Evolutionary conservation across 2,113 vertebrate genomes (phyloP).

Genomic region (Motacilla tschutschensis): DNA sequence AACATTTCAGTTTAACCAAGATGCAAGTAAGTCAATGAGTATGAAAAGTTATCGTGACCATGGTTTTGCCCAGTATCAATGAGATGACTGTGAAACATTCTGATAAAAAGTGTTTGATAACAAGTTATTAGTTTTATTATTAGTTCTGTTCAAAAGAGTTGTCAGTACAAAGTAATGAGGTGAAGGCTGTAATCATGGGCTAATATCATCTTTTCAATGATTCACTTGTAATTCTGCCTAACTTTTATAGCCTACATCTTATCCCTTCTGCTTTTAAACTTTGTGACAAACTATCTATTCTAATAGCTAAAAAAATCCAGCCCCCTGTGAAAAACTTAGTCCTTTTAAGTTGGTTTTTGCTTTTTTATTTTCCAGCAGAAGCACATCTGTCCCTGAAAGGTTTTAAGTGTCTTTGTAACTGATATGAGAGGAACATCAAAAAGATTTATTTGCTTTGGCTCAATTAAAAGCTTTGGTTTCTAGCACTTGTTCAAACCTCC

Average conservation of each 20-base stretch:
- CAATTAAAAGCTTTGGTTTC: slow-evolving; percentile 13
- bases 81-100: background rate
- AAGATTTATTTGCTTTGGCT: slow-evolving; percentile 47
- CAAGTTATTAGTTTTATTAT: background rate
- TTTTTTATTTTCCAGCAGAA: slow-evolving; percentile 23
- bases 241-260: background rate
- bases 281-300: background rate
- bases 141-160: background rate
- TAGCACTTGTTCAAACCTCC: background rate
- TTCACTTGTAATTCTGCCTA: slow-evolving; percentile 17
- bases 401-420: slow-evolving; percentile 35
- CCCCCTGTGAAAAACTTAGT: background rate
- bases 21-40: slow-evolving; percentile 55
- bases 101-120: background rate
- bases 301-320: background rate
- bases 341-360: background rate
- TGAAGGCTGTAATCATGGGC: background rate
- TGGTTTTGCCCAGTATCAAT: background rate
- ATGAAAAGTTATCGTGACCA: slow-evolving; percentile 3
- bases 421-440: background rate
- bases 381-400: slow-evolving; percentile 21
- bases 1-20: slow-evolving; percentile 60
- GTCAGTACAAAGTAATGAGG: background rate
- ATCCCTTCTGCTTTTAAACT: slow-evolving; percentile 4
- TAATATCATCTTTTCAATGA: background rate